These are phyloP conservation scores for Eumeta japonica DNA, from an alignment of 1,140 invertebrate species.

Conservation along the genomic window DNA sequence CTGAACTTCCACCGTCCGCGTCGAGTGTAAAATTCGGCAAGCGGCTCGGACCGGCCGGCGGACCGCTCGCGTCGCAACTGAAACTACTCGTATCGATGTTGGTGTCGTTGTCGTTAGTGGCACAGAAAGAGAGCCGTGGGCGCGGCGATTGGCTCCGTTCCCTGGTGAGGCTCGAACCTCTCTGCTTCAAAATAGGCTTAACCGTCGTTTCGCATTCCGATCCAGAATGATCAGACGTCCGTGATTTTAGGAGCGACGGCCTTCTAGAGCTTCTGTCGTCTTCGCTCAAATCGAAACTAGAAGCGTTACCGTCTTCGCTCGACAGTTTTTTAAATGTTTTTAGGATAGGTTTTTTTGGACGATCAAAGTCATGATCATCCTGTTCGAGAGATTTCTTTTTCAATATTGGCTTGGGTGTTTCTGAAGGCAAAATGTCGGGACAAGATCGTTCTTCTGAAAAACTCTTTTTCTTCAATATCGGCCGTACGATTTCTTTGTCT, in stretches of 20 bases:
- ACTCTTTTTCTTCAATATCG: conserved; percentile 80
- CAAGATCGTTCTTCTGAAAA: conserved; percentile 59
- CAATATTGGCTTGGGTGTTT: conserved; percentile 72
- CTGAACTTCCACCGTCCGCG: too few species aligned
- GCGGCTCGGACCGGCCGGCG: conserved; percentile 43
- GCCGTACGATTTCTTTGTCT: conserved; percentile 66
- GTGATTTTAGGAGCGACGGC: conserved; percentile 45
- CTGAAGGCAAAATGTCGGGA: conserved; percentile 35
- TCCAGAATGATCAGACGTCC: conserved; percentile 49
- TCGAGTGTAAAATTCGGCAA: too few species aligned
- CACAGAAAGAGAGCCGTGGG: conserved; percentile 59
- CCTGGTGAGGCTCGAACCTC: conserved; percentile 53
- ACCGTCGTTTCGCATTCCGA: conserved; percentile 55
- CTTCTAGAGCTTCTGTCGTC: conserved; percentile 54
- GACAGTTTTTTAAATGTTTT: conserved; percentile 70
- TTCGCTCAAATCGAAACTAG: conserved; percentile 57
- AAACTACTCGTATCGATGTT: conserved; percentile 45
- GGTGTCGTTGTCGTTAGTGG: conserved; percentile 50
- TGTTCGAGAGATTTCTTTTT: conserved; percentile 83
- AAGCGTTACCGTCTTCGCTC: conserved; percentile 52
- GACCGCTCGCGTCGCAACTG: conserved; percentile 41
- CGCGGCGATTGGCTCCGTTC: conserved; percentile 59
- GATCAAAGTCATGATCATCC: conserved; percentile 71
- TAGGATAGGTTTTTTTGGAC: conserved; percentile 74
- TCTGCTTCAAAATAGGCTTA: conserved; percentile 60